Evolutionary conservation across 1,140 invertebrate species (phyloP), one percentile per base, ranked within the genome.

Genomic region (Campoletis sonorensis): DNA sequence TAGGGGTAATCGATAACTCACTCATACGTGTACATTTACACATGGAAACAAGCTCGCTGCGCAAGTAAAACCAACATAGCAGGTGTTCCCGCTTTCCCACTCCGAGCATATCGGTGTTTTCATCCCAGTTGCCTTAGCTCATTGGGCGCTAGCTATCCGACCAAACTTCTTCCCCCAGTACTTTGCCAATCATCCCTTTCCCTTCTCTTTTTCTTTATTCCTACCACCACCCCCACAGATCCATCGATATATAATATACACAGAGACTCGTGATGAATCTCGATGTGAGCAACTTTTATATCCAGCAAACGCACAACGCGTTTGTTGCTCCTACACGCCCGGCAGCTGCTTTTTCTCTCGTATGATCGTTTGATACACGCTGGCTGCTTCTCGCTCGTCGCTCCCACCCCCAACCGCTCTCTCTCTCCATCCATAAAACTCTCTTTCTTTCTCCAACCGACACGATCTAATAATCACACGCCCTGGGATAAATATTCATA

Each of bases 1-100:
- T 18, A n/a, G 85, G 87, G 23, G 83, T 21, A 83, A 91, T 91
- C 90, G 90, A 91, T 91, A 91, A 90, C 89, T 89, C 90, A 91
- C 88, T 91, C 90, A 88, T 89, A 89, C 87, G 89, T 90, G 88
- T 87, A 78, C 76, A 70, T 70, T n/a, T 33, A 15, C 40, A 45
- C 40, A 45, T 45, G 40, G 40, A 45, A 13, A 45, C 40, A 45
- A 4, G 3, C 40, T 45, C 40, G 40, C 40, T 45, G 33, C 30
- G 30, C 13, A 16, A 70, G 30, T 33, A n/a, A 33, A 70, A 30
- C 30, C 67, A 33, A 70, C 30, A 33, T 27, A 70, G 67, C 67
- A 70, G 67, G 85, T 85, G 84, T 86, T 84, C 82, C 80, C 84
- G 83, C 85, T 84, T 82, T 82, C 86, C 76, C 72, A 18, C 67